Base-by-base conservation (phyloP, 2,888 invertebrate species). In the Caenorhabditis macrosperma region DNA sequence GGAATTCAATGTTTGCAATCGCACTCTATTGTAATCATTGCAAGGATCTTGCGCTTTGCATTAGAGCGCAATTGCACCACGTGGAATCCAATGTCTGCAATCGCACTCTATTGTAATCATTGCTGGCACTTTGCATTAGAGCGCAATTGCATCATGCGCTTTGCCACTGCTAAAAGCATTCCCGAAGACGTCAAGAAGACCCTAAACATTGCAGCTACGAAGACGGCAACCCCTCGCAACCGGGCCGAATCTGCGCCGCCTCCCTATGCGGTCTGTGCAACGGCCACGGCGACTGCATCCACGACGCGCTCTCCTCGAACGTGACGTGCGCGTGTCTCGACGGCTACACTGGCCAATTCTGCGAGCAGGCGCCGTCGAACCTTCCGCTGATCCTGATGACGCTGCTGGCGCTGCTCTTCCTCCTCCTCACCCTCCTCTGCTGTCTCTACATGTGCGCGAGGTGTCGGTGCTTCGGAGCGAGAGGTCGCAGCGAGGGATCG, bases 261-360 rank as follows among this genome's bases (percentile, higher is more conserved):
- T 74, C 79, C 12, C 68, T 86, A 9, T 88, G 88, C 54, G 87
- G 83, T 71, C 30, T 86, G 59, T 90, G 90, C 83, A 87, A 90
- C 75, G 86, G 87, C 17, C 88, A 88, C 76, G 90, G 90, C 52
- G 89, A 89, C 66, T 90, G 89, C 64, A 83, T 90, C 59, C 86
- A 84, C 38, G 85, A 88, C 76, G 75, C 84, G 15, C 71, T 80
- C 44, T 83, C 86, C 54, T 60, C 79, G 60, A 89, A 89, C 57
- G 85, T 89, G 35, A 87, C 88, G 22, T 90, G 90, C 77, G 75
- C 82, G 15, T 89, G 88, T 46, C 74, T 82, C 50, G 86, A 88
- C 33, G 88, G 88, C 30, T 89, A 79, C 63, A 78, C 79, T 10
- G 88, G 88, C 50, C 80, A 86, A 33, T 84, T 86, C 82, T 88